A percentile compares a stretch with the other conserved stretches of the same genome.
Evolutionary conservation across 2,888 invertebrate species (phyloP).

Genomic region (Chaitophorus viminalis): DNA sequence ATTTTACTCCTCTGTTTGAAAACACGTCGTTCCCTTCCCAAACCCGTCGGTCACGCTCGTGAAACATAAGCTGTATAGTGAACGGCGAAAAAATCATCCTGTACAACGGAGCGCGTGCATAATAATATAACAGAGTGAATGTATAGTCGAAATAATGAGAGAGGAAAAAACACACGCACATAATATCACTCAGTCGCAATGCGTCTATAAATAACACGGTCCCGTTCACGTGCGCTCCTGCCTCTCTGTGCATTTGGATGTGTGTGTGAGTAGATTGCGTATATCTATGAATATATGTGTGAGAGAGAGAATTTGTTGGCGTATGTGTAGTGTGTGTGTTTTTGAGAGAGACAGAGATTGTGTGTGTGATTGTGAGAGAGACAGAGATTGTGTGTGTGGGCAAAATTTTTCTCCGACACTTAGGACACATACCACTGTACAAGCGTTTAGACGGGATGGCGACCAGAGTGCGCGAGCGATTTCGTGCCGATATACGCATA

Average conservation of each 20-base stretch:
- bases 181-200: neutral
- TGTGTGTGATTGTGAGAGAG: too few relatives aligned
- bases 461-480: neutral
- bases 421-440: neutral
- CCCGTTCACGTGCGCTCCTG: neutral
- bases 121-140: neutral
- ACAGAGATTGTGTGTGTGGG: neutral
- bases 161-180: neutral
- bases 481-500: neutral
- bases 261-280: too few relatives aligned
- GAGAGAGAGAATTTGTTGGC: neutral
- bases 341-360: too few relatives aligned
- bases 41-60: neutral
- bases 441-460: neutral
- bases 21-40: neutral
- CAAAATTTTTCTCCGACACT: neutral
- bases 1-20: too few relatives aligned
- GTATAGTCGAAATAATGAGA: neutral
- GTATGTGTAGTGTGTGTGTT: neutral
- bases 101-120: neutral
- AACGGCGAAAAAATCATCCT: neutral
- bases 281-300: too few relatives aligned
- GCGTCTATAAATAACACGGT: conserved; percentile 41
- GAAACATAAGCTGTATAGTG: neutral
- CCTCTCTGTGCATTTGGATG: too few relatives aligned